Conservation (phyloP, 2,797 vertebrate species). For the Rhincodon typus region DNA sequence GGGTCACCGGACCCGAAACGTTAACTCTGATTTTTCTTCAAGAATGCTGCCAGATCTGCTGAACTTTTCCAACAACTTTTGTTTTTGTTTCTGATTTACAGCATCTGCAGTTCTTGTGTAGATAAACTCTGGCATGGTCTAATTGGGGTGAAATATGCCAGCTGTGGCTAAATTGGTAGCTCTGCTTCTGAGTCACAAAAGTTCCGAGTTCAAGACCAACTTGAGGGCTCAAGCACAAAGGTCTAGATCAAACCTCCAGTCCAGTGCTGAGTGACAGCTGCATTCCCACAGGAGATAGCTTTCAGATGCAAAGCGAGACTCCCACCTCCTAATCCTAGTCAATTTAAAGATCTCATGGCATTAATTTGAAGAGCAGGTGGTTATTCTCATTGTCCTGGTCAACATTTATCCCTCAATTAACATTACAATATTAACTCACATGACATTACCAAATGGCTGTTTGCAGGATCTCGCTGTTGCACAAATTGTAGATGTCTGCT, state of each 20-base stretch:
- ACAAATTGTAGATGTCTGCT: background rate
- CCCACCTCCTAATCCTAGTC: no score
- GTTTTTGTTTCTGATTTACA: no score
- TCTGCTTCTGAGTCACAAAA: background rate
- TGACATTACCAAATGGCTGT: background rate
- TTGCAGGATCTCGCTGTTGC: background rate
- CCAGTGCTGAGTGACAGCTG: background rate
- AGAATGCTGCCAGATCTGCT: no score
- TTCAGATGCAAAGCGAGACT: background rate
- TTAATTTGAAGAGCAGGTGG: background rate
- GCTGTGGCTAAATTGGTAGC: background rate
- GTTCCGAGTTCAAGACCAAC: background rate
- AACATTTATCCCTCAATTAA: background rate
- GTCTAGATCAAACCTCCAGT: background rate
- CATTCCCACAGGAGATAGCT: background rate
- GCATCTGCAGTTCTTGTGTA: background rate
- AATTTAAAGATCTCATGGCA: background rate
- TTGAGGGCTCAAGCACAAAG: background rate
- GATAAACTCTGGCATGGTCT: background rate
- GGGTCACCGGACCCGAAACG: no score
- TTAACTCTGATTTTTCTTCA: no score
- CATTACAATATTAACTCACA: no score
- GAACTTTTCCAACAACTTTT: no score
- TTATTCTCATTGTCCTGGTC: background rate
- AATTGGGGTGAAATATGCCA: background rate